phyloP scores from a whole-genome alignment of 1,140 invertebrate species.

The Drosophila kikkawai region DNA sequence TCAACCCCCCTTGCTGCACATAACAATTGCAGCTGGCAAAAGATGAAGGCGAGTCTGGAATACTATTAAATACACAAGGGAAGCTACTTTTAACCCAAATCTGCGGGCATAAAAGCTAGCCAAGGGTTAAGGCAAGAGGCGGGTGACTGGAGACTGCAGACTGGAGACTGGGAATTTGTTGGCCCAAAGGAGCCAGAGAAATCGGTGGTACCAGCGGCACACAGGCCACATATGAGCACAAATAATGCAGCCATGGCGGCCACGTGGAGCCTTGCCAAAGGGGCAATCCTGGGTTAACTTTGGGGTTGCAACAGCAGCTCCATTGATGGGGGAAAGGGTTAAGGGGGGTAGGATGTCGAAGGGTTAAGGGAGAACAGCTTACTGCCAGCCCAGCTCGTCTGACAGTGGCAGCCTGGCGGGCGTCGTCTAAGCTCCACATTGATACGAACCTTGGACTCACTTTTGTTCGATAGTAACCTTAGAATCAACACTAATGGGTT shows the following conservation, averaged over 20 bases:
- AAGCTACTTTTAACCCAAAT: constrained; percentile 82
- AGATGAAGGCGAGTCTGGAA: constrained; percentile 49
- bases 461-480: background rate
- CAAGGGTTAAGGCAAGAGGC: constrained; percentile 27
- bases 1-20: background rate
- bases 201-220: constrained; percentile 24
- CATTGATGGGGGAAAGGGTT: constrained; percentile 11
- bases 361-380: background rate
- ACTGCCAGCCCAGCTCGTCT: constrained; percentile 59
- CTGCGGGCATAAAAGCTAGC: constrained; percentile 74
- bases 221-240: constrained; percentile 67
- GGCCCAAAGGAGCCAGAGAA: constrained; percentile 6
- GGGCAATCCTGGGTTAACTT: constrained; percentile 45
- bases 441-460: constrained; percentile 11
- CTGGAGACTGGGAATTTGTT: constrained; percentile 14
- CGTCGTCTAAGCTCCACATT: constrained; percentile 57
- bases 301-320: background rate
- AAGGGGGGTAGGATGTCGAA: background rate
- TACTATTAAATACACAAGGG: constrained; percentile 81
- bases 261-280: constrained; percentile 74
- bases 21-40: constrained; percentile 44
- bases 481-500: background rate
- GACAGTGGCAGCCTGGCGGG: constrained; percentile 68
- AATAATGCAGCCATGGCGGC: constrained; percentile 67
- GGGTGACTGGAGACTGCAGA: background rate